Conservation (phyloP, 2,113 vertebrate genomes). For the Grantiella picta region DNA sequence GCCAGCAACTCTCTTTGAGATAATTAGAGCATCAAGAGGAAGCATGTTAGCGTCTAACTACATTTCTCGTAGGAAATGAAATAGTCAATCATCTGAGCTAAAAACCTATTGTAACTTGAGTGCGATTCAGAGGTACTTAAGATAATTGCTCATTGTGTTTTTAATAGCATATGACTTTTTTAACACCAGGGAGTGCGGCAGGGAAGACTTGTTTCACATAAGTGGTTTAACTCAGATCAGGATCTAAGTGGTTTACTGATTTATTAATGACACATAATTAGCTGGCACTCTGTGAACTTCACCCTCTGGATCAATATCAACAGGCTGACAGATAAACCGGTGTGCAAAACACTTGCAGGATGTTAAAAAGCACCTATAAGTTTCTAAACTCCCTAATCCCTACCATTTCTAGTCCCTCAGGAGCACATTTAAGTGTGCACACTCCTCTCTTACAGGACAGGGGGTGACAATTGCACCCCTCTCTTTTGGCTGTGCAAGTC, state of each 20-base stretch:
- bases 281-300: not conserved
- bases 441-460: not conserved
- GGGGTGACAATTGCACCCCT: not conserved
- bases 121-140: not conserved
- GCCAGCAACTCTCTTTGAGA: not conserved
- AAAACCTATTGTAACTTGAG: not conserved
- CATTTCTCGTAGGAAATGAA: not conserved
- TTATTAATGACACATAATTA: conserved; percentile 26
- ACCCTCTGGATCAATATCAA: not conserved
- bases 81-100: not conserved
- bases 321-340: not conserved
- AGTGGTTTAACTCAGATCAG: not conserved
- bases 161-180: not conserved
- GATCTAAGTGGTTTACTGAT: conserved; percentile 16
- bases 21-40: not conserved
- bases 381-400: not conserved
- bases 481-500: not conserved
- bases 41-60: not conserved
- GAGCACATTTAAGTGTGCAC: rapidly evolving
- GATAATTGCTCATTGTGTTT: conserved; percentile 25
- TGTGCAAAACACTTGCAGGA: not conserved
- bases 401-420: not conserved
- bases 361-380: not conserved
- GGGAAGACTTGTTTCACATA: not conserved
- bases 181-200: not conserved